Base-by-base conservation (phyloP, 2,888 invertebrate genomes). In the Hipparchia sbordonii region DNA sequence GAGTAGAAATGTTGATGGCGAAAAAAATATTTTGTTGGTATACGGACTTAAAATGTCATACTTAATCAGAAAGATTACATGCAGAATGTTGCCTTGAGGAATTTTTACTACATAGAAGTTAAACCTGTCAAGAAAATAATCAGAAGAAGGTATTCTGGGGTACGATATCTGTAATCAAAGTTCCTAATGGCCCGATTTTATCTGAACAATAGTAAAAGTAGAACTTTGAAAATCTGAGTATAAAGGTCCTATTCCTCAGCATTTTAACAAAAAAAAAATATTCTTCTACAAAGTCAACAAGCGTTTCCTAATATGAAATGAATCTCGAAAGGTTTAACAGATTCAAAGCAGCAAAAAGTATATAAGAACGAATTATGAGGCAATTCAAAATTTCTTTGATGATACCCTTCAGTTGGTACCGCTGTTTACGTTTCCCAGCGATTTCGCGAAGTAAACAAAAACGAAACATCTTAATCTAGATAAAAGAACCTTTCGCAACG, bases 401-500 rank as follows among this genome's bases (percentile, higher is more conserved):
- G 76, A 72, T 77, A 74, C 76, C 77, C 75, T 72, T 71, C 77
- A 73, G 74, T 71, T 73, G 76, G 74, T 75, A 75, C 76, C 74
- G 71, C 76, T 75, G 74, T 79, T 79, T 79, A 79, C 74, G 67
- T 78, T 74, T 67, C 71, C 73, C 74, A 71, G 69, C 72, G 74
- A 74, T 77, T 75, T 76, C 77, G 70, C 73, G 72, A 70, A 76
- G 80, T 80, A 80, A 81, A 80, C 77, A 79, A 75, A 79, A 78
- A 73, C 65, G 72, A 68, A 76, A 77, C 77, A 77, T 79, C 78
- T 67, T 76, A 79, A 81, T 81, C 79, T 73, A 76, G 79, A 81
- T 81, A 78, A 81, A 79, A 77, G 77, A 78, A 78, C 70, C 77
- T 75, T 76, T 78, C 76, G 77, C 74, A 79, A 77, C 78, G 80